A percentile compares a stretch with the other conserved stretches of the same genome.
Conservation (phyloP, 2,797 vertebrate species). For the Hapalemur alaotrensis region DNA sequence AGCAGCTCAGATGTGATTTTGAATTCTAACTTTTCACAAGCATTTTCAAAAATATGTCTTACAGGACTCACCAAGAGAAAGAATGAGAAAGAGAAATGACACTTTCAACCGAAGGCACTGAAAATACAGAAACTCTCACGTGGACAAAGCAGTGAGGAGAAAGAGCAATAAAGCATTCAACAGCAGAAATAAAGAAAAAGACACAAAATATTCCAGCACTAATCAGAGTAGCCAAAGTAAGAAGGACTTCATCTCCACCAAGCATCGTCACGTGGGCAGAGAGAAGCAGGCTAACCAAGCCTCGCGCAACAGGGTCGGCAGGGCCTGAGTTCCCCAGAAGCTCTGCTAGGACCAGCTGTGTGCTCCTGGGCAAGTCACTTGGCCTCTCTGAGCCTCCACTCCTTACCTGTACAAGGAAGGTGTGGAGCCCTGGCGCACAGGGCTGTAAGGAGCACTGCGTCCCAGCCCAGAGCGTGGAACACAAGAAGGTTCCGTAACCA, state of each 20-base stretch:
- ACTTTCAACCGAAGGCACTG: not conserved
- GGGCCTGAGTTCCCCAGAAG: not conserved
- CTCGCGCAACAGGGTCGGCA: too few relatives aligned
- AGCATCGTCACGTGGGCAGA: not conserved
- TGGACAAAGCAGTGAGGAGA: not conserved
- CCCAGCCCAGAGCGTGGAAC: not conserved
- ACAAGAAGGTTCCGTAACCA: not conserved
- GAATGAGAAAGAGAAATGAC: not conserved
- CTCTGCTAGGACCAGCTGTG: not conserved
- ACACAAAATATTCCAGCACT: too few relatives aligned
- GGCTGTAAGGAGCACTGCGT: not conserved
- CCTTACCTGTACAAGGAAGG: not conserved
- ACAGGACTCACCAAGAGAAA: not conserved
- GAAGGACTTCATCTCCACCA: not conserved
- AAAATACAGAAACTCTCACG: not conserved
- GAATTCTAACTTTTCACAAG: constrained; percentile 23
- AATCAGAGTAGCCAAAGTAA: not conserved
- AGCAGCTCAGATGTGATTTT: not conserved
- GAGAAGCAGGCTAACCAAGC: not conserved
- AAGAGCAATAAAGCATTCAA: not conserved
- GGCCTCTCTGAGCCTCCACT: not conserved
- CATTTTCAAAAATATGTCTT: constrained; percentile 30
- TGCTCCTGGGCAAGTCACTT: not conserved
- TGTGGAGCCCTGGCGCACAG: not conserved
- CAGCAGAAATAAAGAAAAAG: rapidly evolving